These are phyloP conservation scores for Paelopatides confundens DNA, from an alignment of 53 echinoderm and acorn worm species.

Conservation along the genomic window DNA sequence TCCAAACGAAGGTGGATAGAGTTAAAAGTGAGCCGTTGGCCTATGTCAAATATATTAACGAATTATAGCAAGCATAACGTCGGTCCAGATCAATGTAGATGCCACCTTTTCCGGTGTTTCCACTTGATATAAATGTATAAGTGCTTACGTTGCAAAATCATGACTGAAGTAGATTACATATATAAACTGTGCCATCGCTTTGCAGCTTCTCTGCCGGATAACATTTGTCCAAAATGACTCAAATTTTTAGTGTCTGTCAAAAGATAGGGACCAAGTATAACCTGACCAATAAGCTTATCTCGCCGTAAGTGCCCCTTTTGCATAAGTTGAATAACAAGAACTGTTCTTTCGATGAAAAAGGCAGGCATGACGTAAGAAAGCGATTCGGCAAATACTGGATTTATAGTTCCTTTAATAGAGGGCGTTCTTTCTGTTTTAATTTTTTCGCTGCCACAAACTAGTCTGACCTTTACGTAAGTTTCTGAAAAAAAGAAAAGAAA, in stretches of 20 bases:
- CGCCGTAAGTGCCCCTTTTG: constrained; percentile 90
- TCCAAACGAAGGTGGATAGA: too few relatives aligned
- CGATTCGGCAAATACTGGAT: constrained; percentile 95
- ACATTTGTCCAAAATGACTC: constrained; percentile 97
- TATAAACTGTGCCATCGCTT: constrained; percentile 95
- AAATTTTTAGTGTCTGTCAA: constrained; percentile 88
- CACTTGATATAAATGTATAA: not conserved
- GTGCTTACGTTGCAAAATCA: not conserved
- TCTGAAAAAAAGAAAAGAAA: constrained; percentile 63
- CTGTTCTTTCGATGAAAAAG: constrained; percentile 82
- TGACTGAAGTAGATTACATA: constrained; percentile 51
- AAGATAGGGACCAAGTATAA: constrained; percentile 93
- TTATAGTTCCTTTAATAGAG: constrained; percentile 74
- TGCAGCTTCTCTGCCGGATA: constrained; percentile 83
- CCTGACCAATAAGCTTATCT: constrained; percentile 82
- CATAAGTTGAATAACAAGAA: constrained; percentile 82
- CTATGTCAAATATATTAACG: too few relatives aligned
- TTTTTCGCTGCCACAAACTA: constrained; percentile 88
- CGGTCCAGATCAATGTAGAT: not conserved
- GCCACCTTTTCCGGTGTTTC: not conserved
- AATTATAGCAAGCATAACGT: not conserved
- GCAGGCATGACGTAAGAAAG: constrained; percentile 88
- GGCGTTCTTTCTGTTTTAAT: constrained; percentile 94
- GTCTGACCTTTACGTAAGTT: constrained; percentile 94
- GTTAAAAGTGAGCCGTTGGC: too few relatives aligned